Evolutionary conservation across 2,888 invertebrate genomes (phyloP), one percentile per base, ranked within the genome.

Genomic region (Odontocolon sp.): DNA sequence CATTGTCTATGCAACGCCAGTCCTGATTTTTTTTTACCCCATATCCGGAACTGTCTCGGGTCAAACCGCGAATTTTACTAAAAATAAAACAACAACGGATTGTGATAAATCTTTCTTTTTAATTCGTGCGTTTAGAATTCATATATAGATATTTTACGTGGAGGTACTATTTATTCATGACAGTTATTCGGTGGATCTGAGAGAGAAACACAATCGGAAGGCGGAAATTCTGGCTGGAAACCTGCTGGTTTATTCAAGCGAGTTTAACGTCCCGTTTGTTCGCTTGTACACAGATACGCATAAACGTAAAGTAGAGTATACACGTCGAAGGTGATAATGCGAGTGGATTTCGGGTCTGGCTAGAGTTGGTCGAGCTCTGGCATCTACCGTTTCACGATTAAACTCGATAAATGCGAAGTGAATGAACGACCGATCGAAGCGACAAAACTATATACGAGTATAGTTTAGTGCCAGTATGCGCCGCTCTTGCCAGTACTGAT

Each of bases 211-310:
- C 38, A 33, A 36, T 40, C 18, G 23, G 42, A 72, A 72, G 59
- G 47, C 72, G 66, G 72, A 52, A 72, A 72, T 66, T 57, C 57
- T 66, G 31, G 50, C 26, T 40, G 40, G 42, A 59, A 67, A 52
- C 18, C 42, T 42, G 59, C 14, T 52, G 42, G 72, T 66, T 59
- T 72, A 66, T 72, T 59, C 72, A 66, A 66, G 59, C 66, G 72
- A 66, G 59, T 72, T 72, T 72, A 59, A 72, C 59, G 33, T 72
- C 66, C 59, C 66, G 72, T 72, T 66, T 33, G 52, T 59, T 38
- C 57, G 26, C 38, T 66, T 33, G 21, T 14, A 64, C 31, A 56
- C 31, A 11, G 14, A 28, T 21, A 26, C 14, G 28, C 42, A 61
- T 18, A 33, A 8, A 54, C 23, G 21, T 45, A 33, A 18, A 18